These are phyloP conservation scores for Symphodus melops DNA, from an alignment of 2,113 vertebrate genomes.

Conservation along the genomic window DNA sequence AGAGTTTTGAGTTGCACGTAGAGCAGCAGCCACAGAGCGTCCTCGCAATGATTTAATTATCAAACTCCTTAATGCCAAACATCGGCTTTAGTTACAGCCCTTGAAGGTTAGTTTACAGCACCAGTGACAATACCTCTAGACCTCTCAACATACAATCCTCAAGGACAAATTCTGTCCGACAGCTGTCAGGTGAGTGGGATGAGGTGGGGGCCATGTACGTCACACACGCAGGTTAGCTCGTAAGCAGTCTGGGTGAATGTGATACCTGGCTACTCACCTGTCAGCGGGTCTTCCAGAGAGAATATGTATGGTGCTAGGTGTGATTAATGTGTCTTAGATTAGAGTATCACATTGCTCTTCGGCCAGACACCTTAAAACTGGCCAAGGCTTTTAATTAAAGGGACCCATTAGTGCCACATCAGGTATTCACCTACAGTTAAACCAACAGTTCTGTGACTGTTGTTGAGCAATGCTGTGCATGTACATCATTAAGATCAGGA, in stretches of 20 bases:
- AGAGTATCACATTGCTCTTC: slow-evolving; percentile 86
- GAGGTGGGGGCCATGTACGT: slow-evolving; percentile 74
- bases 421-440: slow-evolving; percentile 67
- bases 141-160: slow-evolving; percentile 86
- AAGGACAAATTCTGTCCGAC: slow-evolving; percentile 68
- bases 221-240: slow-evolving; percentile 57
- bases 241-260: slow-evolving; percentile 38
- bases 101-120: slow-evolving; percentile 87
- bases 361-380: slow-evolving; percentile 88
- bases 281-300: slow-evolving; percentile 63
- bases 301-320: slow-evolving; percentile 82
- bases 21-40: slow-evolving; percentile 80
- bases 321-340: slow-evolving; percentile 90
- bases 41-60: slow-evolving; percentile 92
- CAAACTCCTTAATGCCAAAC: slow-evolving; percentile 85
- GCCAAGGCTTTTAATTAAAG: slow-evolving; percentile 90
- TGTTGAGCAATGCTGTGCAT: neutral
- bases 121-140: slow-evolving; percentile 83
- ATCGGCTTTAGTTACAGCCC: slow-evolving; percentile 86
- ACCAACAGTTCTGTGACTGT: slow-evolving; percentile 26
- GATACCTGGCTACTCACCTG: slow-evolving; percentile 62
- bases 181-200: slow-evolving; percentile 64
- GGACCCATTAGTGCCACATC: slow-evolving; percentile 71
- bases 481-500: neutral
- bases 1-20: slow-evolving; percentile 84